Base-by-base conservation (phyloP, 2,797 vertebrate species). In the Ceryle rudis region DNA sequence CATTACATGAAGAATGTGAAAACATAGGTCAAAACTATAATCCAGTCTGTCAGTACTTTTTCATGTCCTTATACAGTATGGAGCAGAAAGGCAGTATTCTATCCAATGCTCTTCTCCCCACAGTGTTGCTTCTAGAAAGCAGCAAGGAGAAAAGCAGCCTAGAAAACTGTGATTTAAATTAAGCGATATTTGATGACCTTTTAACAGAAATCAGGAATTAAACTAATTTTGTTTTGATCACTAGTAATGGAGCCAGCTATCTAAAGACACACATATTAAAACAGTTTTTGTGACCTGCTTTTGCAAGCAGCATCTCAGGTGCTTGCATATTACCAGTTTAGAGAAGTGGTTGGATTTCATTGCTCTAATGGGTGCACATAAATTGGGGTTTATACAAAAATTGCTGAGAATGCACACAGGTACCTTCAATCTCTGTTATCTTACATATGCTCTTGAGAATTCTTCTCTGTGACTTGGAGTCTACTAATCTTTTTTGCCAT, bases 61-160 rank as follows among this genome's bases (percentile, higher is more conserved):
- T 4, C 62, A 77, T 51, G 70, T 2, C 5, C 10, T 11, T 11
- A 2, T 1, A 35, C 22, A 2, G 4, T 46, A 51, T 5, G 5
- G 39, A 90, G 42, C 14, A 66, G 35, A 55, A 66, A 73, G 29
- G 42, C 0, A 3, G 18, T 55, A 28, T 64, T 64, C 47, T 57
- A 8, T n/a, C 5, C 11, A 11, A 25, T 0, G 1, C 5, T 19
- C 19, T 44, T 74, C 29, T 65, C 11, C 25, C 84, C 26, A 12
- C n/a, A 62, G 0, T 13, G 17, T 29, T 39, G 22, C 6, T 78
- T 79, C 37, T 31, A 80, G 70, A 87, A 82, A 82, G 33, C 7
- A 66, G 9, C 28, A 67, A 47, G 13, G 6, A 80, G 35, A 8
- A 86, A 54, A 93, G 23, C 14, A 89, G 14, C 4, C 47, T 47